phyloP scores from a whole-genome alignment of 2,888 invertebrate genomes.

The Lacanobia wlatinum region DNA sequence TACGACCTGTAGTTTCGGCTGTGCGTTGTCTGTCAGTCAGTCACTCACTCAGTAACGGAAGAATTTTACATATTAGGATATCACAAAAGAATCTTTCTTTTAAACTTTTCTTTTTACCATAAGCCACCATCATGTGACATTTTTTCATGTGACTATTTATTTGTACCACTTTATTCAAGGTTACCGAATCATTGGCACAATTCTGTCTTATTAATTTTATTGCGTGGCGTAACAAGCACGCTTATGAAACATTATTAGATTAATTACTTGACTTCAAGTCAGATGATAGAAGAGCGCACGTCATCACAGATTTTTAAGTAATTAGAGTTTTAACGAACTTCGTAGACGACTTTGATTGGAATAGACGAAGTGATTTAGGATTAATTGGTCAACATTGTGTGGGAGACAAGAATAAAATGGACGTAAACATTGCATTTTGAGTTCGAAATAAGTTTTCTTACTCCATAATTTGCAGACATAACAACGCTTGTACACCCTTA shows the following conservation, averaged over 20 bases:
- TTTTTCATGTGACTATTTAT: constrained; percentile 10
- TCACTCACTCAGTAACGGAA: too few relatives aligned
- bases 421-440: background rate
- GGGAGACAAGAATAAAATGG: background rate
- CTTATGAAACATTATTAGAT: constrained; percentile 24
- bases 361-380: constrained; percentile 13
- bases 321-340: constrained; percentile 16
- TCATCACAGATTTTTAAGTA: constrained; percentile 39
- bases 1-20: too few relatives aligned
- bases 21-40: too few relatives aligned
- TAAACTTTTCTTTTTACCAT: too few relatives aligned
- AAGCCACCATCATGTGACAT: background rate
- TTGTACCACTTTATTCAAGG: constrained; percentile 34
- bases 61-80: background rate
- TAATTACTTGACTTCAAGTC: constrained; percentile 28
- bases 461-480: too few relatives aligned
- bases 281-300: constrained; percentile 5
- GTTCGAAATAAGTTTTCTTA: too few relatives aligned
- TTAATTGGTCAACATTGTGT: constrained; percentile 12
- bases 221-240: constrained; percentile 6
- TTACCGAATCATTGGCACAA: constrained; percentile 15
- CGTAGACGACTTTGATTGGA: constrained; percentile 27
- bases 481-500: too few relatives aligned
- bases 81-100: background rate
- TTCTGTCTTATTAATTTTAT: constrained; percentile 40